phyloP scores from a whole-genome alignment of 2,888 invertebrate species.

The Epinotia brunnichana region DNA sequence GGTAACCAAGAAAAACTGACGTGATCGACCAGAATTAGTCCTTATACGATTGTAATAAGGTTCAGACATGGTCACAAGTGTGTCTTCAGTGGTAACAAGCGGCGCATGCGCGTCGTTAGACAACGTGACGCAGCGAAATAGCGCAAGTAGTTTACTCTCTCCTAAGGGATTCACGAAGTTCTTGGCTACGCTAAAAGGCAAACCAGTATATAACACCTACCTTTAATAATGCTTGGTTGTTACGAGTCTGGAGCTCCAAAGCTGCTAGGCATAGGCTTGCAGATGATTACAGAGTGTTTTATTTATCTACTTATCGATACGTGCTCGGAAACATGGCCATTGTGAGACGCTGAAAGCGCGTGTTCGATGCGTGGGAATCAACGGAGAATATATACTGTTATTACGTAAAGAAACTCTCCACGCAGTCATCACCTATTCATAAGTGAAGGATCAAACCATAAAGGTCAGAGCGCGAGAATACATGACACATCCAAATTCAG shows the following conservation, averaged over 20 bases:
- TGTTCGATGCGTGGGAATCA: slow-evolving; percentile 8
- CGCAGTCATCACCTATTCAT: background rate
- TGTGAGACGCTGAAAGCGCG: slow-evolving; percentile 14
- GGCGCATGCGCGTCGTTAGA: slow-evolving; percentile 53
- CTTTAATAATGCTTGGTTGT: background rate
- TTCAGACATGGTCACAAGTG: background rate
- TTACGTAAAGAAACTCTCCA: slow-evolving; percentile 14
- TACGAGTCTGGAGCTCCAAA: background rate
- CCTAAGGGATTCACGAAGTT: slow-evolving; percentile 13
- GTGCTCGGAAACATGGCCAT: slow-evolving; percentile 14
- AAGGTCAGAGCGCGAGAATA: background rate
- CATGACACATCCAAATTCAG: background rate
- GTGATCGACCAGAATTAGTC: background rate
- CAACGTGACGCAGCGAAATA: slow-evolving; percentile 55
- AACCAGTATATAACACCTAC: background rate
- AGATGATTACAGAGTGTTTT: background rate
- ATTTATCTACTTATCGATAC: background rate
- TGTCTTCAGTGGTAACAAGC: slow-evolving; percentile 11
- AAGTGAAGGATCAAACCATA: background rate
- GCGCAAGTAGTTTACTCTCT: slow-evolving; percentile 12
- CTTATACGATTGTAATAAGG: background rate
- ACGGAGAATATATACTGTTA: slow-evolving; percentile 1
- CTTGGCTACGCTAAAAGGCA: background rate
- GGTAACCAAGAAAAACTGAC: background rate
- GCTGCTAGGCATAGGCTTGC: background rate